phyloP scores from a whole-genome alignment of 64 coral and sea anemone genomes.

The Catalaphyllia jardinei region DNA sequence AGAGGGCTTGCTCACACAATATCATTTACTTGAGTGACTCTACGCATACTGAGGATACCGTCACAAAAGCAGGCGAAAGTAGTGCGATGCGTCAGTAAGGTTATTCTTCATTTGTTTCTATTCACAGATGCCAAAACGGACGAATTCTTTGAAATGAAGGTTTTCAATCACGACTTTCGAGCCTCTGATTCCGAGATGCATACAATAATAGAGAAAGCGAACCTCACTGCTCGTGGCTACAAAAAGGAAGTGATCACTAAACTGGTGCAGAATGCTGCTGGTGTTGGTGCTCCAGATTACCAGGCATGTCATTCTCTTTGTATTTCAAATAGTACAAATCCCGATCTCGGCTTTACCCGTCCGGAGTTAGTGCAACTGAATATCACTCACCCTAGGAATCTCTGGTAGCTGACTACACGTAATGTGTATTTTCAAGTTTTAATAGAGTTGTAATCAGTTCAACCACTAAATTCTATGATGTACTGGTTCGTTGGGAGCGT shows the following conservation, averaged over 20 bases:
- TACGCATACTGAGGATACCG: too few species aligned
- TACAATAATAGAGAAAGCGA: not conserved
- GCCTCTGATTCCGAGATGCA: conserved; percentile 5
- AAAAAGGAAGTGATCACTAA: conserved; percentile 32
- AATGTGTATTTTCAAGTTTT: too few species aligned
- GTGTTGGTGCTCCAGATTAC: not conserved
- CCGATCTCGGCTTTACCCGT: too few species aligned
- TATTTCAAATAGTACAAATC: not conserved
- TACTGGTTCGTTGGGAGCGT: too few species aligned
- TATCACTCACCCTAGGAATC: too few species aligned
- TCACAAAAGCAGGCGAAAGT: too few species aligned
- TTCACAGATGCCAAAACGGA: not conserved
- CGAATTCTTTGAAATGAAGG: not conserved
- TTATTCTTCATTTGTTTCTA: not conserved
- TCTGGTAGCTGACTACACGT: too few species aligned
- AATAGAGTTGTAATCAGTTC: too few species aligned
- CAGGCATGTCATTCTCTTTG: not conserved
- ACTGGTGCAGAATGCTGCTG: not conserved
- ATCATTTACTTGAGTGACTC: too few species aligned
- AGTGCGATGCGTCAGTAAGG: not conserved
- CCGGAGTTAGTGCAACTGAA: too few species aligned
- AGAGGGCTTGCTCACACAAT: not conserved
- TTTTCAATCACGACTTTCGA: not conserved
- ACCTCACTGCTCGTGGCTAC: conserved; percentile 17
- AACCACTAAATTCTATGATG: too few species aligned